Evolutionary conservation across 1,140 invertebrate genomes (phyloP).

Genomic region (Apocrypta bakeri): DNA sequence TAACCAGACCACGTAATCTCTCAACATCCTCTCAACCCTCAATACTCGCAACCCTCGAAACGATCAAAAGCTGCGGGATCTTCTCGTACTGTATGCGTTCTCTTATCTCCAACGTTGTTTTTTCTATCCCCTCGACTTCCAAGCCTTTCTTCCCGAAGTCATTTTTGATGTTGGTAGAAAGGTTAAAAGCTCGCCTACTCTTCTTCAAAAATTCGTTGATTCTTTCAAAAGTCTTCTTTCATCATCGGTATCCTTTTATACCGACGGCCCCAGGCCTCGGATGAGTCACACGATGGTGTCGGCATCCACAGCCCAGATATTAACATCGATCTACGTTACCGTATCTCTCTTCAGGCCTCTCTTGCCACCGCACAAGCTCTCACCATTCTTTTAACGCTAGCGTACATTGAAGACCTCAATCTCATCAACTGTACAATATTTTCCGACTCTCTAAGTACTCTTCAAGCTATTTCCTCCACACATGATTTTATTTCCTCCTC

Average conservation of each 20-base stretch:
- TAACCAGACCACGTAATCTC: background rate
- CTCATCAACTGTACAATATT: slow-evolving; percentile 25
- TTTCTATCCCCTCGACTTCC: too few relatives aligned
- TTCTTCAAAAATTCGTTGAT: too few relatives aligned
- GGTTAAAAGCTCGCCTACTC: too few relatives aligned
- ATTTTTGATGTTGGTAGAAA: too few relatives aligned
- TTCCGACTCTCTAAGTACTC: slow-evolving; percentile 26
- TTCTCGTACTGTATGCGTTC: too few relatives aligned
- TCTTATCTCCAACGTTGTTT: too few relatives aligned
- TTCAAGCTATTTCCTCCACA: background rate
- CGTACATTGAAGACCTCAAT: background rate
- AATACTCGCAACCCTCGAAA: background rate
- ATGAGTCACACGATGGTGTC: background rate
- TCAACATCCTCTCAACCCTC: background rate
- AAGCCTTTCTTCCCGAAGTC: too few relatives aligned
- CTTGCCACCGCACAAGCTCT: slow-evolving; percentile 36
- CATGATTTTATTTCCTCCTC: background rate
- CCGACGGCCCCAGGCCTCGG: background rate
- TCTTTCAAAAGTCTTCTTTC: background rate
- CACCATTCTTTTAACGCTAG: background rate
- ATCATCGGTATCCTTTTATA: background rate
- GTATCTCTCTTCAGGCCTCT: background rate
- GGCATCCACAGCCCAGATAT: background rate
- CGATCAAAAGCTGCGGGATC: background rate
- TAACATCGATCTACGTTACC: background rate